phyloP scores from a whole-genome alignment of 2,888 invertebrate species.

The Ceriagrion tenellum region DNA sequence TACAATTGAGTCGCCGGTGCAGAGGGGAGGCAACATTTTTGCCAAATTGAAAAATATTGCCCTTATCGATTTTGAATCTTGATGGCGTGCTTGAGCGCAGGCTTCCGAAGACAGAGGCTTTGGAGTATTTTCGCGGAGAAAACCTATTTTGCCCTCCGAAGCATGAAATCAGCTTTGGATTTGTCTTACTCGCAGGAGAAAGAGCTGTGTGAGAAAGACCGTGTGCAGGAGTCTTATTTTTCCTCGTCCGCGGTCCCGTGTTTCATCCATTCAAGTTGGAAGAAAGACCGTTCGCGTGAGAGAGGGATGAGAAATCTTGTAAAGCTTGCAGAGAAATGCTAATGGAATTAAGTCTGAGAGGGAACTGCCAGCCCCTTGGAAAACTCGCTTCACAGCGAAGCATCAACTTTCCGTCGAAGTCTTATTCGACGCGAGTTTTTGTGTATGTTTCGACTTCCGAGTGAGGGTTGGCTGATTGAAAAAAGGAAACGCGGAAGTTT shows the following conservation, averaged over 20 bases:
- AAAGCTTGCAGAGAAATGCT: background rate
- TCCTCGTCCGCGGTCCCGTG: background rate
- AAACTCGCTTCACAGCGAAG: background rate
- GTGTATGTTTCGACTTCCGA: background rate
- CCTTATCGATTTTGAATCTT: too few relatives aligned
- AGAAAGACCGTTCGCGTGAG: background rate
- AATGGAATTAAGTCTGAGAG: background rate
- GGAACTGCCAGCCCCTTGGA: background rate
- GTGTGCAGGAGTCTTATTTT: background rate
- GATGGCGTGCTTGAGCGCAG: background rate
- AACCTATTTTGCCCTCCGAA: background rate
- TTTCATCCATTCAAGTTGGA: background rate
- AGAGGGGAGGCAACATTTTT: too few relatives aligned
- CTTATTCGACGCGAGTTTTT: background rate
- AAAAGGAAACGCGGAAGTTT: background rate
- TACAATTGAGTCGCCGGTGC: too few relatives aligned
- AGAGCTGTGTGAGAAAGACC: background rate
- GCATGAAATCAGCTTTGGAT: background rate
- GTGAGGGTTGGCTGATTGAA: background rate
- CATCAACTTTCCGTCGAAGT: background rate
- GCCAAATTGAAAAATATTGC: too few relatives aligned
- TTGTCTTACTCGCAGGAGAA: background rate
- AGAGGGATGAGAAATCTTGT: background rate
- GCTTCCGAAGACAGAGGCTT: background rate
- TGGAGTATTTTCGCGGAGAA: background rate